Conservation (phyloP, 1,140 invertebrate genomes). For the Drosophila pallidifrons region DNA sequence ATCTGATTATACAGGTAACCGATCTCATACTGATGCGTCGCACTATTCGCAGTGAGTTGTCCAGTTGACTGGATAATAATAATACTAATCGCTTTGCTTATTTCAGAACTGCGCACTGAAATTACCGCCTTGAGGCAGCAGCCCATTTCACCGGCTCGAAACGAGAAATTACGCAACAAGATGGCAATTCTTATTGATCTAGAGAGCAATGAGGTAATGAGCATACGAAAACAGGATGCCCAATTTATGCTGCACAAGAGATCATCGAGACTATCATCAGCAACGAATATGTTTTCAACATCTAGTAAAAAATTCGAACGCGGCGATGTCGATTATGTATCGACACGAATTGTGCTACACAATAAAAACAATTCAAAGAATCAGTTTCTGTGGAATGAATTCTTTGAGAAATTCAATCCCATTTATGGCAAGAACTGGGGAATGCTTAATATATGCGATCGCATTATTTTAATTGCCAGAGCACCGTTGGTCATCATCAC, state of each 20-base stretch:
- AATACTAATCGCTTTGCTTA: neutral
- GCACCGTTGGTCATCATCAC: slow-evolving; percentile 30
- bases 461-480: neutral
- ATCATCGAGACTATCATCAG: neutral
- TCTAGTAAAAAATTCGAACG: neutral
- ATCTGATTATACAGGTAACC: slow-evolving; percentile 38
- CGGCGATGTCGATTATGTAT: neutral
- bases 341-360: slow-evolving; percentile 29
- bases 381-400: slow-evolving; percentile 28
- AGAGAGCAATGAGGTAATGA: neutral
- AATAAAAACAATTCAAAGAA: slow-evolving; percentile 34
- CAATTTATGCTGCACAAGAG: slow-evolving; percentile 13
- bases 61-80: neutral
- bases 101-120: slow-evolving; percentile 27
- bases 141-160: neutral
- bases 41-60: slow-evolving; percentile 47
- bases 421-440: slow-evolving; percentile 39
- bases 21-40: slow-evolving; percentile 42
- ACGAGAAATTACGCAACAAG: neutral
- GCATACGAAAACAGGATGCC: neutral
- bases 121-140: neutral
- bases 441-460: neutral
- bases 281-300: neutral
- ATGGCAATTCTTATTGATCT: neutral
- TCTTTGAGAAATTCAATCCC: slow-evolving; percentile 36